These are phyloP conservation scores for Spilosoma lubricipeda DNA, from an alignment of 2,888 invertebrate species.

Conservation along the genomic window DNA sequence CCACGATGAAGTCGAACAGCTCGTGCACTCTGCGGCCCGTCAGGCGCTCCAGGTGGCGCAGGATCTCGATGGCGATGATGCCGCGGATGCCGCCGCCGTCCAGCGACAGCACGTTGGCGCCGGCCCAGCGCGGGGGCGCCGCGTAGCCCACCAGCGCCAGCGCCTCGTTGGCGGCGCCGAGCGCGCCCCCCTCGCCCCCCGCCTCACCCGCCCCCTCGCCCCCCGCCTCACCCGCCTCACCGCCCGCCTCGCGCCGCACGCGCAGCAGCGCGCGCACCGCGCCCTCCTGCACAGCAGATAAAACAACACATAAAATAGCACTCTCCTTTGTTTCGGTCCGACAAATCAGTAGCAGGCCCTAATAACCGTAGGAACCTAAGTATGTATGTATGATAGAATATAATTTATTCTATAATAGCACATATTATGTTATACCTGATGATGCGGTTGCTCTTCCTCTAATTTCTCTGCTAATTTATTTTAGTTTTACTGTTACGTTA, in stretches of 20 bases:
- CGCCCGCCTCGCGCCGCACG: slow-evolving; percentile 71
- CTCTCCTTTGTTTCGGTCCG: too few relatives aligned
- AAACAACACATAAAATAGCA: too few relatives aligned
- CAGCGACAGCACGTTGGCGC: slow-evolving; percentile 93
- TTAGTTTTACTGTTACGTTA: too few relatives aligned
- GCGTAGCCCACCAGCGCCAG: slow-evolving; percentile 90
- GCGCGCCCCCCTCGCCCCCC: not conserved
- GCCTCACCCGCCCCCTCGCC: slow-evolving; percentile 64
- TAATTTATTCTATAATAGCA: too few relatives aligned
- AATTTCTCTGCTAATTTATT: not conserved
- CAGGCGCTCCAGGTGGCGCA: slow-evolving; percentile 91
- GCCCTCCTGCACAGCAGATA: slow-evolving; percentile 90
- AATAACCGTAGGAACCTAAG: too few relatives aligned
- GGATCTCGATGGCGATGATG: slow-evolving; percentile 93
- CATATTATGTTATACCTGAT: too few relatives aligned
- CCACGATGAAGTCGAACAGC: slow-evolving; percentile 95
- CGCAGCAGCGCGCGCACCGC: slow-evolving; percentile 88
- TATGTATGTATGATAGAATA: too few relatives aligned
- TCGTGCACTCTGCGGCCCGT: slow-evolving; percentile 90
- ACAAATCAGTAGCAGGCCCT: too few relatives aligned
- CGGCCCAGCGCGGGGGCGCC: slow-evolving; percentile 89
- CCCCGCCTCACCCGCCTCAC: slow-evolving; percentile 58
- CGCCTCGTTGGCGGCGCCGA: slow-evolving; percentile 66
- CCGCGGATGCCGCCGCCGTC: slow-evolving; percentile 97
- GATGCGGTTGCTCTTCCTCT: too few relatives aligned